Percentiles rank a stretch among this genome's conserved stretches.
phyloP scores from a whole-genome alignment of 2,888 invertebrate genomes.

The Protophormia terraenovae region DNA sequence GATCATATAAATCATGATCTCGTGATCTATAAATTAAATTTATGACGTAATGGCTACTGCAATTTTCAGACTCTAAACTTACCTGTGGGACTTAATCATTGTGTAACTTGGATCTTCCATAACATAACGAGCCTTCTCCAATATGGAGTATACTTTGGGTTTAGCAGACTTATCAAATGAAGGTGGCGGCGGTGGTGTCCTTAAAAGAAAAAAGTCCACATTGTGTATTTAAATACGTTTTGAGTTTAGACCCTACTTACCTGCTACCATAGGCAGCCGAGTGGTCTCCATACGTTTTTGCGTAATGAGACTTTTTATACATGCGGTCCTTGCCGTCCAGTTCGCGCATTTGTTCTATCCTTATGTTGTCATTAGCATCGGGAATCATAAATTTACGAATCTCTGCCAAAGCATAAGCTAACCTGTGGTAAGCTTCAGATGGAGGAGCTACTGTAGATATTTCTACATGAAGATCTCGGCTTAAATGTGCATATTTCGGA shows the following conservation, averaged over 20 bases:
- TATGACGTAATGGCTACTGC: background rate
- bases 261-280: constrained; percentile 74
- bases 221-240: background rate
- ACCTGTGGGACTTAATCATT: constrained; percentile 81
- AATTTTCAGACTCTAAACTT: background rate
- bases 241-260: constrained; percentile 64
- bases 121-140: constrained; percentile 90
- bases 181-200: constrained; percentile 78
- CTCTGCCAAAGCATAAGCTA: constrained; percentile 91
- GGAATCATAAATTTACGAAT: constrained; percentile 90
- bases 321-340: constrained; percentile 79
- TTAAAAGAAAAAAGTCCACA: background rate
- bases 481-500: constrained; percentile 94
- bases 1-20: constrained; percentile 80
- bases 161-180: constrained; percentile 83
- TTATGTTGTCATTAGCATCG: constrained; percentile 82
- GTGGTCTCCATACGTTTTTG: constrained; percentile 77
- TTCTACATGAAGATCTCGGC: constrained; percentile 95
- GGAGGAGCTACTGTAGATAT: constrained; percentile 95
- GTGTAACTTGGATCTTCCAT: constrained; percentile 89
- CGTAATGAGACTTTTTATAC: constrained; percentile 78
- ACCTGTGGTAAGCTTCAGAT: constrained; percentile 93
- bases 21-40: constrained; percentile 72
- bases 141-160: constrained; percentile 91
- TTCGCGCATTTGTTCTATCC: constrained; percentile 78